These are phyloP conservation scores for Nannoperca obscura DNA, from an alignment of 2,797 vertebrate genomes.

Conservation along the genomic window DNA sequence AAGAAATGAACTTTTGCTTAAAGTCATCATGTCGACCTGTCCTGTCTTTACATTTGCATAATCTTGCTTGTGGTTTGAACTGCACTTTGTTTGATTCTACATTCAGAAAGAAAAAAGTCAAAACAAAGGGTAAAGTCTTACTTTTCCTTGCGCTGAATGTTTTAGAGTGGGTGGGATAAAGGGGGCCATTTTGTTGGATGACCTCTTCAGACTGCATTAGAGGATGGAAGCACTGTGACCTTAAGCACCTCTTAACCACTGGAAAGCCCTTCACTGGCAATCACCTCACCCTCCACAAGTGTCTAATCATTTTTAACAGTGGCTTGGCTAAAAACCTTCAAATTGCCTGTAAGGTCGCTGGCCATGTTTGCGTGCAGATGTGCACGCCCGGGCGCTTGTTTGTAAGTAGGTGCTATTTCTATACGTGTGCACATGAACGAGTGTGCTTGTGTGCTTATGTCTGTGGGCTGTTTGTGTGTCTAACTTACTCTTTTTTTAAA, in stretches of 20 bases:
- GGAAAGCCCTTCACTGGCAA: slow-evolving; percentile 60
- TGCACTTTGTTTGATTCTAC: neutral
- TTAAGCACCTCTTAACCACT: slow-evolving; percentile 35
- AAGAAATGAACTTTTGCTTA: neutral
- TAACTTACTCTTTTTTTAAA: slow-evolving; percentile 28
- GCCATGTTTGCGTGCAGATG: neutral
- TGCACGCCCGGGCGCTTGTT: neutral
- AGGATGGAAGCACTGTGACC: slow-evolving; percentile 47
- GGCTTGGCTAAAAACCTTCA: slow-evolving; percentile 50
- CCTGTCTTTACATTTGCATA: neutral
- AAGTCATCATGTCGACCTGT: neutral
- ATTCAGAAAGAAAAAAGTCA: slow-evolving; percentile 28
- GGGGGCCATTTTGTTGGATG: slow-evolving; percentile 51
- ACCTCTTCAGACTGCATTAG: slow-evolving; percentile 63
- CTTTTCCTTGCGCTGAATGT: slow-evolving; percentile 22
- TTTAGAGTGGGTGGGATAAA: slow-evolving; percentile 46
- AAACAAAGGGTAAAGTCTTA: slow-evolving; percentile 21
- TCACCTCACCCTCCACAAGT: slow-evolving; percentile 43
- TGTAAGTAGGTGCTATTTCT: slow-evolving; percentile 2
- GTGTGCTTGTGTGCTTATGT: slow-evolving; percentile 15
- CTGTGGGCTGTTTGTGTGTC: neutral
- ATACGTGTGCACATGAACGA: slow-evolving; percentile 18
- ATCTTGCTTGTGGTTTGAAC: neutral
- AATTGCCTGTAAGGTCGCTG: slow-evolving; percentile 31
- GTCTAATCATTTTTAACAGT: slow-evolving; percentile 40